Percentiles rank a stretch among this genome's conserved stretches.
phyloP scores from a whole-genome alignment of 2,113 vertebrate species.

The Pangasianodon hypophthalmus region DNA sequence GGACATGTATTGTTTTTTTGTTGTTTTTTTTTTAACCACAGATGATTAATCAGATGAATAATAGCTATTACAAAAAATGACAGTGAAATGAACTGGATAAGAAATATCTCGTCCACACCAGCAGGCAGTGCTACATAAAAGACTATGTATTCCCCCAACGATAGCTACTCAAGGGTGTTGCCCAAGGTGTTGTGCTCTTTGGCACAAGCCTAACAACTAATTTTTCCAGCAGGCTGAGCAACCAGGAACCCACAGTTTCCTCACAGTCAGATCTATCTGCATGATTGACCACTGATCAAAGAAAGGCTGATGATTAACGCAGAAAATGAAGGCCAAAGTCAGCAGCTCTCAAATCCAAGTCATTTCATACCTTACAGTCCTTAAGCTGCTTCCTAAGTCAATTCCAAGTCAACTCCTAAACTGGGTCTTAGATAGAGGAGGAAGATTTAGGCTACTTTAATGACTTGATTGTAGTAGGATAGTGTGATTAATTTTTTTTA shows the following conservation, averaged over 20 bases:
- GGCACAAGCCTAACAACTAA: neutral
- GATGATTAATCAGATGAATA: neutral
- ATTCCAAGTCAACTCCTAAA: neutral
- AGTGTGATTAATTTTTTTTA: neutral
- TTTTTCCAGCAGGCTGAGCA: neutral
- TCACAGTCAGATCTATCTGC: neutral
- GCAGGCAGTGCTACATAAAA: neutral
- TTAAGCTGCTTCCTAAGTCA: neutral
- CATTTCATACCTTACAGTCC: neutral
- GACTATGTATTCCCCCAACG: neutral
- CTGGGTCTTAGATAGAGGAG: neutral
- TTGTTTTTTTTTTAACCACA: neutral
- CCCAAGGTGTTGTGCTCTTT: neutral
- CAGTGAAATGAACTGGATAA: neutral
- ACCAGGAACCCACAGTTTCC: neutral
- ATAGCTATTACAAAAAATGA: neutral
- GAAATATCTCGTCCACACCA: neutral
- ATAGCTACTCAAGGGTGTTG: neutral
- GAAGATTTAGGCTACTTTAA: neutral
- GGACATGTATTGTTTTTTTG: neutral
- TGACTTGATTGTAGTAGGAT: neutral
- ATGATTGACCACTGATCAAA: neutral
- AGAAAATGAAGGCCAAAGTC: neutral
- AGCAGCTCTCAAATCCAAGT: neutral
- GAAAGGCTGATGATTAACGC: neutral